These are phyloP conservation scores for Tachysurus fulvidraco DNA, from an alignment of 2,113 vertebrate species.

Conservation along the genomic window DNA sequence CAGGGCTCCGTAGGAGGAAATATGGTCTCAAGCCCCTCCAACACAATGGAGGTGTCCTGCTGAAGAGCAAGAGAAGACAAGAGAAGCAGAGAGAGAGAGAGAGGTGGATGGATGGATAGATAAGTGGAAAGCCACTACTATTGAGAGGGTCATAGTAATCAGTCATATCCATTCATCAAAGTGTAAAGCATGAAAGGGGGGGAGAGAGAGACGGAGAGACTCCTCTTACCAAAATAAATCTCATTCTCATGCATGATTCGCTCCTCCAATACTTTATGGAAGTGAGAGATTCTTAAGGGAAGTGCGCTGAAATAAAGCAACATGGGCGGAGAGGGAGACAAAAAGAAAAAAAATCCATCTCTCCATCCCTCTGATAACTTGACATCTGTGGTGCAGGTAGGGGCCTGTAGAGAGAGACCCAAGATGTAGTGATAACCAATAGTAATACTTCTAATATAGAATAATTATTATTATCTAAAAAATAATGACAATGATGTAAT, in stretches of 20 bases:
- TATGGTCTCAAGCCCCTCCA: conserved; percentile 78
- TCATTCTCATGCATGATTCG: conserved; percentile 40
- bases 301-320: background rate
- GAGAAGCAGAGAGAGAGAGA: conserved; percentile 8
- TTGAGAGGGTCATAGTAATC: conserved; percentile 22
- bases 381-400: conserved; percentile 55
- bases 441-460: conserved; percentile 64
- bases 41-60: conserved; percentile 89
- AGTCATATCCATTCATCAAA: conserved; percentile 44
- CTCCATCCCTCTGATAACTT: conserved; percentile 59
- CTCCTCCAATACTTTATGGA: conserved; percentile 5
- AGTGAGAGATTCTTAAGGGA: background rate
- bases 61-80: conserved; percentile 62
- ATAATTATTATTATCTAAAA: conserved; percentile 53
- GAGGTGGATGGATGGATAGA: conserved; percentile 21
- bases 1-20: conserved; percentile 86
- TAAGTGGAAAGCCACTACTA: conserved; percentile 25
- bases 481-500: conserved; percentile 47
- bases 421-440: conserved; percentile 58
- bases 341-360: conserved; percentile 32
- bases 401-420: conserved; percentile 52
- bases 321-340: background rate
- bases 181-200: conserved; percentile 19
- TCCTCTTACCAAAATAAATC: conserved; percentile 40
- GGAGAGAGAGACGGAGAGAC: conserved; percentile 6